Evolutionary conservation across 2,113 vertebrate genomes (phyloP).

Genomic region (Myanophis thanlyinensis): DNA sequence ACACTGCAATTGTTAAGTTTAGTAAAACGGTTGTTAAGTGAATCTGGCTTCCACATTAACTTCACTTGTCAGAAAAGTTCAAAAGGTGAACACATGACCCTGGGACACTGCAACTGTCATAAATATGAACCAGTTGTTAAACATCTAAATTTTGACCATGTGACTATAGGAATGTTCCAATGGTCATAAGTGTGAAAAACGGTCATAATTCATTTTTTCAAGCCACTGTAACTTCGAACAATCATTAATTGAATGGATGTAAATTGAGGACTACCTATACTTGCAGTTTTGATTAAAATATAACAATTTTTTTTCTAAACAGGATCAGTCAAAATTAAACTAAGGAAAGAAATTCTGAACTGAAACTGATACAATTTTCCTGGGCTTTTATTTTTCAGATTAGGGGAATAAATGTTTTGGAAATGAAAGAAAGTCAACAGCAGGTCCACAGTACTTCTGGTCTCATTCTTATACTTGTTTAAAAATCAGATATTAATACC

Average conservation of each 20-base stretch:
- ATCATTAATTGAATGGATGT: background rate
- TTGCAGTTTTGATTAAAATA: slow-evolving; percentile 48
- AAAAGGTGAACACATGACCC: background rate
- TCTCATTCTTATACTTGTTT: background rate
- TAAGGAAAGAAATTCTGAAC: background rate
- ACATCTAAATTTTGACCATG: background rate
- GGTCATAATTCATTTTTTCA: background rate
- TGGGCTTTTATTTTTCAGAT: background rate
- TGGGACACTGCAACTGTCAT: background rate
- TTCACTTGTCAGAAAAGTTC: background rate
- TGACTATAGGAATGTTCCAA: background rate
- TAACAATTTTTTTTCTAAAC: slow-evolving; percentile 2
- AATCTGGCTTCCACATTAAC: background rate
- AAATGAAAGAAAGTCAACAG: background rate
- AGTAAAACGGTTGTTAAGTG: too few relatives aligned
- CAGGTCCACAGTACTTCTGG: background rate
- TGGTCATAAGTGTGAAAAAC: background rate
- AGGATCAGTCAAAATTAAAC: background rate
- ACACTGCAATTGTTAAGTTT: background rate
- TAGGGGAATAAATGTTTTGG: background rate
- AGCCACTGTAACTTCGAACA: too few relatives aligned
- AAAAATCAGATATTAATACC: background rate
- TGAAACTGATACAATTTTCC: background rate
- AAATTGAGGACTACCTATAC: slow-evolving; percentile 7
- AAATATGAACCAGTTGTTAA: background rate